These are phyloP conservation scores for Thera britannica DNA, from an alignment of 2,888 invertebrate genomes.

Conservation along the genomic window DNA sequence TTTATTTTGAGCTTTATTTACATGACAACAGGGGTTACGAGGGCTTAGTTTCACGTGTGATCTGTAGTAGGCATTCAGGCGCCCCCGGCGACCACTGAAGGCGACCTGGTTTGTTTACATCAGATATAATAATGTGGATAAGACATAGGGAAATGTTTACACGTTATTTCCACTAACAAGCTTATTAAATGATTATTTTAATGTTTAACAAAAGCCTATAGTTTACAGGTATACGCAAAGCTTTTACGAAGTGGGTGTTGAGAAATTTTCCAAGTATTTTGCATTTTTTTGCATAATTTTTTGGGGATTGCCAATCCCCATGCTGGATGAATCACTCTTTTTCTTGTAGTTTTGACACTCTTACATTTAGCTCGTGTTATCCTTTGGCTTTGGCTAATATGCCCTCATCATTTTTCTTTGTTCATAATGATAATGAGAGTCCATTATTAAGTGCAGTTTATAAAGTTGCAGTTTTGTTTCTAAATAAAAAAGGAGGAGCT, in stretches of 20 bases:
- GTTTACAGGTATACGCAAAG: too few relatives aligned
- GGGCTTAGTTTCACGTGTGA: constrained; percentile 32
- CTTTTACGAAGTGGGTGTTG: neutral
- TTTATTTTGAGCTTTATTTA: constrained; percentile 32
- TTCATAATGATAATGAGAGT: too few relatives aligned
- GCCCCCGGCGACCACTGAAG: constrained; percentile 71
- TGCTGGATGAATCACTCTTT: neutral
- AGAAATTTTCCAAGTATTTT: neutral
- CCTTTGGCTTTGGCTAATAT: too few relatives aligned
- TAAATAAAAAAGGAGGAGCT: too few relatives aligned
- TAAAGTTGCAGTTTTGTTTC: too few relatives aligned
- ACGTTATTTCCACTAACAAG: too few relatives aligned
- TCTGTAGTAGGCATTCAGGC: constrained; percentile 61
- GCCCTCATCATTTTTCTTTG: too few relatives aligned
- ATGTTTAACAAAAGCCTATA: too few relatives aligned
- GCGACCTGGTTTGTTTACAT: constrained; percentile 57
- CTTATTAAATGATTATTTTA: too few relatives aligned
- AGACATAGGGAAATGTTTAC: constrained; percentile 17
- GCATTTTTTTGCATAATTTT: neutral
- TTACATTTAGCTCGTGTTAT: neutral
- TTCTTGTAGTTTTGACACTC: neutral
- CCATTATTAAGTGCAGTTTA: too few relatives aligned
- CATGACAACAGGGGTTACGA: constrained; percentile 26
- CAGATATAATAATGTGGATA: constrained; percentile 64
- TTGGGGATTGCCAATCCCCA: constrained; percentile 11